phyloP scores from a whole-genome alignment of 2,888 invertebrate genomes.

The Drosophila putrida region DNA sequence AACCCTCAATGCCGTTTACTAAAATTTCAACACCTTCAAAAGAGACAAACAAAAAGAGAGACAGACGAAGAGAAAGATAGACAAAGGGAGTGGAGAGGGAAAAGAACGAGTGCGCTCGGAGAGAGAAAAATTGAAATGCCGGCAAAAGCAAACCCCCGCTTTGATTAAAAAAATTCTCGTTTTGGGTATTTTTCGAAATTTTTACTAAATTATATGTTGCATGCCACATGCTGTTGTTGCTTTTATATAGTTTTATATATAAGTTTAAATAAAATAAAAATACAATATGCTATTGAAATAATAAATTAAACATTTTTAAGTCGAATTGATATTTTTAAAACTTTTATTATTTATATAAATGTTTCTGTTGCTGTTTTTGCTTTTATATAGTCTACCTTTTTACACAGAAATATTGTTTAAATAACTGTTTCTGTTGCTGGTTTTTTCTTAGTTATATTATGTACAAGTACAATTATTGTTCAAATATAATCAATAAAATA shows the following conservation, averaged over 20 bases:
- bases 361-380: no score
- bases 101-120: not conserved
- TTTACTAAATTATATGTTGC: slow-evolving; percentile 14
- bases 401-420: no score
- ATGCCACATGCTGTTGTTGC: not conserved
- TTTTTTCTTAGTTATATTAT: no score
- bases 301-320: not conserved
- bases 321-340: no score
- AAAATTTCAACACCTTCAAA: slow-evolving; percentile 24
- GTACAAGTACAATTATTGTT: no score
- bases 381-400: no score
- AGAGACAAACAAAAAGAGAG: not conserved
- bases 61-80: slow-evolving; percentile 1
- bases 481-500: no score
- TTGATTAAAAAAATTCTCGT: slow-evolving; percentile 37
- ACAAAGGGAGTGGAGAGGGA: not conserved
- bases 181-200: slow-evolving; percentile 22
- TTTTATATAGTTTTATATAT: not conserved
- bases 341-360: no score
- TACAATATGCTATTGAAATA: not conserved
- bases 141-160: slow-evolving; percentile 46
- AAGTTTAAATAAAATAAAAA: not conserved
- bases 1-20: slow-evolving; percentile 49
- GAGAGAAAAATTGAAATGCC: slow-evolving; percentile 1
- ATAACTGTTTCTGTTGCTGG: no score